phyloP scores from a whole-genome alignment of 2,888 invertebrate species.

The Mellilla xanthometata region DNA sequence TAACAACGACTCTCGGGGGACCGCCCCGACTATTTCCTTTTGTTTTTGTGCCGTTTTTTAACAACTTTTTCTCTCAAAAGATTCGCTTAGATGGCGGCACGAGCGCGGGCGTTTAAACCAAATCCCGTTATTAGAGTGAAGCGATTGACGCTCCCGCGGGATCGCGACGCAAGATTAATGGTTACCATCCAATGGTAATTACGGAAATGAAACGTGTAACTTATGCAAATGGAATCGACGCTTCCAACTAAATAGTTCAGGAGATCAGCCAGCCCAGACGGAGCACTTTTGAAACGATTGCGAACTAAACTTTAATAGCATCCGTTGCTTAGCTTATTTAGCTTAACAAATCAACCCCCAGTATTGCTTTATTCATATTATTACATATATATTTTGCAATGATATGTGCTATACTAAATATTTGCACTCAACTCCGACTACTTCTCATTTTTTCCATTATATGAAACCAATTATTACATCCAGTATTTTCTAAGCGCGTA shows the following conservation, averaged over 20 bases:
- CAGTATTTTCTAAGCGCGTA: no score
- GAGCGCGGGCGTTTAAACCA: slow-evolving; percentile 60
- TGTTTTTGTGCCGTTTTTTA: slow-evolving; percentile 75
- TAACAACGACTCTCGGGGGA: slow-evolving; percentile 68
- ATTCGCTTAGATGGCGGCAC: slow-evolving; percentile 59
- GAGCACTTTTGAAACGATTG: slow-evolving; percentile 25
- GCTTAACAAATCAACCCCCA: no score
- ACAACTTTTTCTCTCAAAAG: slow-evolving; percentile 70
- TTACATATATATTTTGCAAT: no score
- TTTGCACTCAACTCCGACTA: no score
- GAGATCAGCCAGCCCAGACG: slow-evolving; percentile 36
- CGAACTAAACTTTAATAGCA: slow-evolving; percentile 15
- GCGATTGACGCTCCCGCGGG: slow-evolving; percentile 63
- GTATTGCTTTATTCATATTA: no score
- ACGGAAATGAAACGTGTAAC: slow-evolving; percentile 66
- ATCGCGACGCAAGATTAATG: slow-evolving; percentile 64
- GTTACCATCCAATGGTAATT: slow-evolving; percentile 65
- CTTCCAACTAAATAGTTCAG: slow-evolving; percentile 53
- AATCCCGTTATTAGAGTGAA: slow-evolving; percentile 68
- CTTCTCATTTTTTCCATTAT: no score
- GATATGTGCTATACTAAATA: no score
- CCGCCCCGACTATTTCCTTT: slow-evolving; percentile 78
- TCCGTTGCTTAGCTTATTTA: no score
- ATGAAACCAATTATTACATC: no score
- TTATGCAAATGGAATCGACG: slow-evolving; percentile 63